Conservation (phyloP, 2,113 vertebrate species). For the Platysteira castanea region DNA sequence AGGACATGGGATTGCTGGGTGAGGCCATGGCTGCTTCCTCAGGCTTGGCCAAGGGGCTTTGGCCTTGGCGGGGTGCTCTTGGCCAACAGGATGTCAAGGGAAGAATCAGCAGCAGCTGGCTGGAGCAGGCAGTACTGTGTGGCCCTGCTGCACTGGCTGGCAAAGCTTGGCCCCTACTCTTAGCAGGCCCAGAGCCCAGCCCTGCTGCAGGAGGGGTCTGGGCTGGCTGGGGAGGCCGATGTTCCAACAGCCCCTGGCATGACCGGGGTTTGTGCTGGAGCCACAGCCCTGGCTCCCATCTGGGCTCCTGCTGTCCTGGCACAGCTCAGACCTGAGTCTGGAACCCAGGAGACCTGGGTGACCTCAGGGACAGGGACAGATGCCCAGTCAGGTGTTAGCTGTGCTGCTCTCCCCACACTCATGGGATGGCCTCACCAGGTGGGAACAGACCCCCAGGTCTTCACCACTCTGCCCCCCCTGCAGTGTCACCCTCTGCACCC, state of each 20-base stretch:
- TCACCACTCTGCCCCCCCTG: neutral
- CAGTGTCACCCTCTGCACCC: neutral
- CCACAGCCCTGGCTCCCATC: fast-evolving
- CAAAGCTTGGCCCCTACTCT: neutral
- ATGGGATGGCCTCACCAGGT: fast-evolving
- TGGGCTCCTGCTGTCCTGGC: neutral
- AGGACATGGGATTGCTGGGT: neutral
- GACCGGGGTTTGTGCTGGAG: neutral
- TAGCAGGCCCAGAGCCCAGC: neutral
- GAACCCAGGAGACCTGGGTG: neutral
- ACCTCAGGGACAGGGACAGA: neutral
- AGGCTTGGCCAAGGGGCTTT: neutral
- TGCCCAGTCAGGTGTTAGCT: too few species aligned
- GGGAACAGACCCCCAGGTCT: neutral
- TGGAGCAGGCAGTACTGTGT: fast-evolving
- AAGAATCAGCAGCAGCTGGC: neutral
- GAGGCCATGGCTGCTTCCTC: neutral
- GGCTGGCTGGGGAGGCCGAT: fast-evolving
- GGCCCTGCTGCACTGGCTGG: fast-evolving
- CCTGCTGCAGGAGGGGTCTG: fast-evolving
- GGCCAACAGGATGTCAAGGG: fast-evolving
- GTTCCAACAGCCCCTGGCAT: neutral
- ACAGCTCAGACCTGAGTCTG: neutral
- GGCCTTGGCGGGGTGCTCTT: fast-evolving
- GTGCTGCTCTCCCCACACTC: fast-evolving